Evolutionary conservation across 1,140 invertebrate genomes (phyloP).

Genomic region (Drosophila kepulauana): DNA sequence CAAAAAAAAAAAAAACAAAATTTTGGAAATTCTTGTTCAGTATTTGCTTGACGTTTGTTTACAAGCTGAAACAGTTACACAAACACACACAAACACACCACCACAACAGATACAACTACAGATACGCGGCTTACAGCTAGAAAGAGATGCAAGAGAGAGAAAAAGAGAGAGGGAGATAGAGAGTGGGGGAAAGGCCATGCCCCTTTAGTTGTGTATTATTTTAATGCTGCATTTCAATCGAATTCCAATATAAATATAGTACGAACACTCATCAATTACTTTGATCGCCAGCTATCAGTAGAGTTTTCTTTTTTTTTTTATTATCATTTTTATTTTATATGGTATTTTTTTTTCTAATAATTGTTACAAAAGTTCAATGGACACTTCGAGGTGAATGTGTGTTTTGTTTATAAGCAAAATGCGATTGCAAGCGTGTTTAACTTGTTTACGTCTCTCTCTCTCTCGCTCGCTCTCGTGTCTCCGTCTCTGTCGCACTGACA

Average conservation of each 20-base stretch:
- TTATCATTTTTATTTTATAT: neutral
- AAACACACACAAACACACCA: conserved; percentile 33
- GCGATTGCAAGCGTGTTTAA: conserved; percentile 60
- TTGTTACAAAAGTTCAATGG: conserved; percentile 69
- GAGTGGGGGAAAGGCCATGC: neutral
- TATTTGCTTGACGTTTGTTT: conserved; percentile 71
- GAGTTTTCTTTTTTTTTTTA: conserved; percentile 2
- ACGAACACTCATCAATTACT: conserved; percentile 36
- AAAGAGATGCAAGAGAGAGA: neutral
- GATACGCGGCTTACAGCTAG: conserved; percentile 5
- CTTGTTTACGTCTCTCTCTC: conserved; percentile 54
- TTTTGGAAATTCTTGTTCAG: conserved; percentile 57
- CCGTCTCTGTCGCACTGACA: conserved; percentile 54
- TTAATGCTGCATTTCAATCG: conserved; percentile 34
- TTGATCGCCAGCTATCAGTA: conserved; percentile 26
- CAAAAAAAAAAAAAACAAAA: conserved; percentile 24
- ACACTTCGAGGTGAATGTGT: conserved; percentile 79
- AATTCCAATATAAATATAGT: conserved; percentile 37
- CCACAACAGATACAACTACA: conserved; percentile 20
- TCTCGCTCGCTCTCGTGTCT: neutral
- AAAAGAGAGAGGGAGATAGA: neutral
- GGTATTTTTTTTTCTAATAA: conserved; percentile 13
- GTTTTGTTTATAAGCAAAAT: conserved; percentile 47
- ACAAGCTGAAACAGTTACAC: conserved; percentile 56
- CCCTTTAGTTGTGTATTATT: conserved; percentile 12